Base-by-base conservation (phyloP, 2,113 vertebrate species). In the Caranx ignobilis region DNA sequence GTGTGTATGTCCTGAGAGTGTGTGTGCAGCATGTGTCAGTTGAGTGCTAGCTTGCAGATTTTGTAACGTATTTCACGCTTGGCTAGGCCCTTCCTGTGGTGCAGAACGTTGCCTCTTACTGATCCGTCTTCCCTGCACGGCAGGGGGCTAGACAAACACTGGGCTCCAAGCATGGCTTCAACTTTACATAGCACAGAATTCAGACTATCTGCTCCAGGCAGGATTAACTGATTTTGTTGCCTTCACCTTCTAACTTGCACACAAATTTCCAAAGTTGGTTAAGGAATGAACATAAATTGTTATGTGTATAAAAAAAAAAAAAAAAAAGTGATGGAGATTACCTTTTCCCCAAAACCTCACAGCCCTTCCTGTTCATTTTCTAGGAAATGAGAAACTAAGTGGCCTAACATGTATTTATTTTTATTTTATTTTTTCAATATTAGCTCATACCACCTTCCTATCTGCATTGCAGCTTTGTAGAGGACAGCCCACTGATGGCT, bases 21-120 rank as follows among this genome's bases (percentile, higher is more conserved):
- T 68, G 54, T 64, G 35, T 81, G 72, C 52, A 71, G 76, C 63
- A 54, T 87, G 84, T 74, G 71, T 87, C 47, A 3, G 73, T 9
- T 57, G 72, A 90, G 73, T 84, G 85, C 85, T 81, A 77, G 59
- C 76, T 81, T 69, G 79, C 79, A 79, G 80, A 90, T 87, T 90
- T 90, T 87, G 67, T 76, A 86, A 72, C 43, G 2, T 0, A 50
- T 87, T 90, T 91, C 84, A 88, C 54, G 79, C 89, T 77, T 83
- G 16, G 21, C 43, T 62, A 31, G 83, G 69, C 50, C 4, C 84
- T 86, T 86, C 71, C 89, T 87, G 85, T 56, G 66, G 80, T 31
- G 11, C 70, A 77, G 75, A 85, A 41, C 7, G 21, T 81, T 50
- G 70, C 74, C 68, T 79, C 78, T 52, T 72, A 78, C 83, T 83